phyloP scores from a whole-genome alignment of 2,888 invertebrate genomes.

The Synanthedon andrenaeformis region DNA sequence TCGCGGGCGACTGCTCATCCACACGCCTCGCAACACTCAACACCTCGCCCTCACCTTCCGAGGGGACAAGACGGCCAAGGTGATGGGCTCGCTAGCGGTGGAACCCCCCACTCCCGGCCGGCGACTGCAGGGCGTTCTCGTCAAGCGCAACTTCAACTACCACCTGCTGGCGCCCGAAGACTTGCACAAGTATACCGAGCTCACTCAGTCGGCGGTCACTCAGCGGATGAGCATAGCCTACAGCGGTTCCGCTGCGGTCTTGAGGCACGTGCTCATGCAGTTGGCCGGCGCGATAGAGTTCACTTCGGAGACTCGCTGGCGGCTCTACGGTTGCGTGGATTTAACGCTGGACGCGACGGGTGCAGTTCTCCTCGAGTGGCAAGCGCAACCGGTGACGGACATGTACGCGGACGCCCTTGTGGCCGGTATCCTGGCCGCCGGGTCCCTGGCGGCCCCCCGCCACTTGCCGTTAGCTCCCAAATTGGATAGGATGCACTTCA shows the following conservation, averaged over 20 bases:
- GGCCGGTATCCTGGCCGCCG: conserved; percentile 86
- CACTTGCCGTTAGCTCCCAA: conserved; percentile 66
- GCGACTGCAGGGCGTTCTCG: conserved; percentile 90
- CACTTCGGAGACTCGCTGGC: conserved; percentile 76
- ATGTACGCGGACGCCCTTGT: conserved; percentile 98
- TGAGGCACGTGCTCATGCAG: conserved; percentile 82
- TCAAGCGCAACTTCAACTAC: conserved; percentile 98
- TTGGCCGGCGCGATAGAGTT: conserved; percentile 78
- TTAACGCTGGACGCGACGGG: conserved; percentile 74
- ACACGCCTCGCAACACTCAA: conserved; percentile 97
- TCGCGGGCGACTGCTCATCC: conserved; percentile 89
- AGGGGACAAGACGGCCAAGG: conserved; percentile 98
- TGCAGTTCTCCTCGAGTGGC: conserved; percentile 75
- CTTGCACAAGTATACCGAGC: conserved; percentile 95
- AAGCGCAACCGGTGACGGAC: conserved; percentile 94
- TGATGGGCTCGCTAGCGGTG: conserved; percentile 92
- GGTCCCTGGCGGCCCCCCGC: conserved; percentile 33
- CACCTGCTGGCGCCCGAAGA: conserved; percentile 93
- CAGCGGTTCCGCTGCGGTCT: conserved; percentile 75
- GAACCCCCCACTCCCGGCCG: conserved; percentile 83
- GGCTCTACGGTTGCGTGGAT: conserved; percentile 86
- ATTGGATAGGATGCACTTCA: conserved; percentile 92
- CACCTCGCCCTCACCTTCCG: conserved; percentile 93
- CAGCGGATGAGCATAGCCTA: conserved; percentile 94
- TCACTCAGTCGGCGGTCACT: conserved; percentile 92